Base-by-base conservation (phyloP, 2,888 invertebrate species). In the Idaea biselata region DNA sequence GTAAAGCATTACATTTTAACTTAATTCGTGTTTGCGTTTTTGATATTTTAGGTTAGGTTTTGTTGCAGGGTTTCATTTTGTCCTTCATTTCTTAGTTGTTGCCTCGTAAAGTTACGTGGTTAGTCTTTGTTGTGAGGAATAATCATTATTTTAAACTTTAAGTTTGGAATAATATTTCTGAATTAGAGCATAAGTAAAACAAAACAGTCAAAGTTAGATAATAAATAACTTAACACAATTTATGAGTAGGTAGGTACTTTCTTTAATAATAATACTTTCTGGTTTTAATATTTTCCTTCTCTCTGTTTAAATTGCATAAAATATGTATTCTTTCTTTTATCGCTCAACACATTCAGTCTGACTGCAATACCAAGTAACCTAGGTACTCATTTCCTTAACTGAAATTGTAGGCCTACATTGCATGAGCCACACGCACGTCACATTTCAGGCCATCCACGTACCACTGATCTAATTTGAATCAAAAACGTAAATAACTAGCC, bases 401-500 rank as follows among this genome's bases (percentile, higher is more conserved):
- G 7, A 11, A 33, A 14, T 33, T 25, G 25, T 25, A 25, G 25
- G 25, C 25, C 25, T 32, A 11, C 44, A 44, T 44, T 44, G 44
- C 11, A 44, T 44, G 44, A 14, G 44, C 14, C 8, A 44, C 5
- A 4, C 44, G 44, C 11, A 6, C 0, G 7, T 44, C 11, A 2
- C 11, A 44, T 11, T 44, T 44, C 44, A 44, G 44, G 44, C 44
- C 44, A 14, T 60, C 60, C 59, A 31, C 55, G 61, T 59, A 61
- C 66, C 55, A 69, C 57, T 66, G 68, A 65, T 68, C 69, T 66
- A 67, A 67, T 62, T 71, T 63, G 55, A 67, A 68, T 66, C 65
- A 63, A 16, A 18, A 64, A 64, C 58, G 55, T 58, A 63, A 68
- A 69, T 76, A 74, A 69, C 70, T 56, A 56, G 73, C 81, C 81